Base-by-base conservation (phyloP, 2,888 invertebrate genomes). In the Ernsta delagoae region DNA sequence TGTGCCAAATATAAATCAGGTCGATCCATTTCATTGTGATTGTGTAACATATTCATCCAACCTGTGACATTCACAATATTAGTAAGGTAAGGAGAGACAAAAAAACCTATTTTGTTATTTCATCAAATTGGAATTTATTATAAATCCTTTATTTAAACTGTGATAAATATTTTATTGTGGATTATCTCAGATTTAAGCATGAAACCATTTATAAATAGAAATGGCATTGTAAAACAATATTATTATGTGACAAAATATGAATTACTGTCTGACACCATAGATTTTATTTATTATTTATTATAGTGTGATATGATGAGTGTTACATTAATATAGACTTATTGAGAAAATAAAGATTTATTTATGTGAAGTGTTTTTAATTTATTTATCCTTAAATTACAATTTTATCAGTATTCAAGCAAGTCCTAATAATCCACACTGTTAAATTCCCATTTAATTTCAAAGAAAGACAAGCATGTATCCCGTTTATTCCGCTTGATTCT, bases 141-240 rank as follows among this genome's bases (percentile, higher is more conserved):
- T 4, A 3, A 24, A 53, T 53, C 8, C 16, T 53, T 53, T 72
- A 67, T 77, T 75, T 77, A 70, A 73, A 77, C 78, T 78, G 79
- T 79, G 78, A 78, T 79, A 77, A 74, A 73, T 74, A 75, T 75
- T 75, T 75, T 75, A 76, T 66, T 72, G 71, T 77, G 75, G 72
- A 71, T 71, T 64, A 70, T 71, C 43, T 59, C 48, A 1, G n/a
- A 48, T 48, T 5, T 48, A 7, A 48, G 12, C 12, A 12, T 48
- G 12, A 5, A 48, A 12, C 12, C 12, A 48, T 6, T 31, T 24
- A 11, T 45, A 16, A 9, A 41, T 39, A 3, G 39, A 60, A 31
- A 54, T 54, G 0, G 48, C 48, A 48, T 48, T 9, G 53, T 53
- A 53, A 11, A 53, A n/a, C 5, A 4, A 43, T 8, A 8, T 53